Evolutionary conservation across 1,140 invertebrate genomes (phyloP), one percentile per base, ranked within the genome.

Genomic region (Kradibia gibbosae): DNA sequence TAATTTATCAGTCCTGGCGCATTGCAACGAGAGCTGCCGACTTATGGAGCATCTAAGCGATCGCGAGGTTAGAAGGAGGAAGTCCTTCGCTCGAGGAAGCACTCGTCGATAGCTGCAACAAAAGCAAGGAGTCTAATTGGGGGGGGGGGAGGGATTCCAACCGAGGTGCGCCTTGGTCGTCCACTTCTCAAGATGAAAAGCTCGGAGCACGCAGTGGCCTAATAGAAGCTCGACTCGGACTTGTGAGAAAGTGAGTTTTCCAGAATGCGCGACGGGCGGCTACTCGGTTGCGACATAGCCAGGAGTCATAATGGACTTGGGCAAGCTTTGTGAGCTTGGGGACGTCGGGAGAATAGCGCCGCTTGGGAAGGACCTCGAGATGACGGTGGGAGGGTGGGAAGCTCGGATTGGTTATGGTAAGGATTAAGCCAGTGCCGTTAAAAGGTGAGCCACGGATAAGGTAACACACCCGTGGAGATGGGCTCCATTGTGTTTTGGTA

Each of bases 111-210:
- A n/a, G n/a, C n/a, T n/a, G n/a, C n/a, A n/a, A n/a, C n/a, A n/a
- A 31, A 11, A 60, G 2, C 31, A 60, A 31, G 31, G 3, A n/a
- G 31, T 60, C 15, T 28, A 1, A 13, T 11, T 15, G 55, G 15
- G 25, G 1, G 15, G 3, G n/a, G n/a, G n/a, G n/a, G n/a, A n/a
- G n/a, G n/a, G n/a, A n/a, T n/a, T n/a, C n/a, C n/a, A n/a, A n/a
- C n/a, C n/a, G n/a, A n/a, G 22, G 15, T 39, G 36, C 22, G 34
- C 62, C 20, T 22, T 67, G 34, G 22, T 67, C 39, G 62, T 39
- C 34, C n/a, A 39, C 36, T 67, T 67, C n/a, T 67, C 34, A 39
- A 67, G 39, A 67, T 67, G 34, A 67, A 39, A 34, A 36, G 53
- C 22, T 4, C 20, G 53, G 25, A n/a, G n/a, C n/a, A 34, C 17